Evolutionary conservation across 2,797 vertebrate genomes (phyloP).

Genomic region (Taenioides sp.): DNA sequence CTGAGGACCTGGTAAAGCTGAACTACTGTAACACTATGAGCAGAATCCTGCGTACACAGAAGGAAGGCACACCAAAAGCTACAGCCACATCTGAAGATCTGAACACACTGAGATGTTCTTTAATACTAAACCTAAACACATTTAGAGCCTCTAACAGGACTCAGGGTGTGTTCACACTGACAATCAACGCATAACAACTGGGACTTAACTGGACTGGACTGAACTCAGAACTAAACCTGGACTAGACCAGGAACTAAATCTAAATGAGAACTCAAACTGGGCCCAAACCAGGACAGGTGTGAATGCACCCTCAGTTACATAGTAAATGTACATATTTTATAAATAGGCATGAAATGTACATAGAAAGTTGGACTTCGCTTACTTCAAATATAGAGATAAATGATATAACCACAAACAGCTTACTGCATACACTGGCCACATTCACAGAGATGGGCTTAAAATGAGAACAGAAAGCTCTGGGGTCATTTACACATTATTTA

Average conservation of each 20-base stretch:
- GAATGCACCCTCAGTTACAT: not conserved
- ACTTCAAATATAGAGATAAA: slow-evolving; percentile 27
- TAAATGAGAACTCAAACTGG: too few species aligned
- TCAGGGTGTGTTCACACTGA: too few species aligned
- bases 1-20: not conserved
- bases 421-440: slow-evolving; percentile 18
- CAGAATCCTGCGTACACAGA: slow-evolving; percentile 27
- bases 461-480: slow-evolving; percentile 15
- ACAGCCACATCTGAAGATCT: slow-evolving; percentile 13
- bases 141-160: slow-evolving; percentile 16
- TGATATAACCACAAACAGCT: slow-evolving; percentile 9
- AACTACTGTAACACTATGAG: slow-evolving; percentile 10
- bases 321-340: slow-evolving; percentile 23
- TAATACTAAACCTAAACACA: slow-evolving; percentile 1
- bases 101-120: not conserved
- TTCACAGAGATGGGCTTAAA: slow-evolving; percentile 37
- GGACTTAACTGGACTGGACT: too few species aligned
- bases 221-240: too few species aligned
- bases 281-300: too few species aligned
- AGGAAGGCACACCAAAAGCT: slow-evolving; percentile 51
- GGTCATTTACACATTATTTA: slow-evolving; percentile 40
- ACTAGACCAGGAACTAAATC: too few species aligned
- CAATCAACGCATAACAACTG: too few species aligned
- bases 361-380: slow-evolving; percentile 20
- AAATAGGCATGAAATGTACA: slow-evolving; percentile 23